phyloP scores from a whole-genome alignment of 2,797 vertebrate genomes.

The Nothura maculosa region DNA sequence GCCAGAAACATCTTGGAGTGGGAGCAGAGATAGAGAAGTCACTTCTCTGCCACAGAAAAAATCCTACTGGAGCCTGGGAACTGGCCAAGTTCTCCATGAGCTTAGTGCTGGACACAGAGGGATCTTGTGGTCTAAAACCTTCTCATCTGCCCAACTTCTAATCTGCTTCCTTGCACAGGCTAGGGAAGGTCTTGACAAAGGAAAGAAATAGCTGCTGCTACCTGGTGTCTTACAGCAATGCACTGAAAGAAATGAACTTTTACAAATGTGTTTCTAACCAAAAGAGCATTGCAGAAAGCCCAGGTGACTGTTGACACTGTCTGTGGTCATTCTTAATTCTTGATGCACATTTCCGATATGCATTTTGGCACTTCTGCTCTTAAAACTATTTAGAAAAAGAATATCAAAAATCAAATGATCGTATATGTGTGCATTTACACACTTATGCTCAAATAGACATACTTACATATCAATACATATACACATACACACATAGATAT shows the following conservation, averaged over 20 bases:
- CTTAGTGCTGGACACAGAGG: neutral
- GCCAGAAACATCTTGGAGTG: neutral
- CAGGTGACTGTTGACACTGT: neutral
- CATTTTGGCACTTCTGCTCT: neutral
- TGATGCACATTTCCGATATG: neutral
- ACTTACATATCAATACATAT: neutral
- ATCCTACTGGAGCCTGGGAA: neutral
- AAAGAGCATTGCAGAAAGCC: neutral
- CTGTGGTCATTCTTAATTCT: neutral
- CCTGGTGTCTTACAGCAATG: neutral
- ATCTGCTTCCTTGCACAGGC: neutral
- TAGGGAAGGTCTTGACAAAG: neutral
- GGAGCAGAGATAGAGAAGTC: neutral
- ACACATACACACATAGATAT: neutral
- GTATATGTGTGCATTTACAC: fast-evolving
- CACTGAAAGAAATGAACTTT: fast-evolving
- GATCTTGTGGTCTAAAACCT: neutral
- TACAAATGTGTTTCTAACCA: neutral
- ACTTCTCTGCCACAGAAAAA: neutral
- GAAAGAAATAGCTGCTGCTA: neutral
- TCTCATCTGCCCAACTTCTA: neutral
- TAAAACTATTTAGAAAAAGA: neutral
- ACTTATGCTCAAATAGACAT: neutral
- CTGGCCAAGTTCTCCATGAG: neutral
- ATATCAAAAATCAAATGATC: neutral